A percentile compares a stretch with the other conserved stretches of the same genome.
Conservation (phyloP, 2,888 invertebrate genomes). For the Eristalis intricaria region DNA sequence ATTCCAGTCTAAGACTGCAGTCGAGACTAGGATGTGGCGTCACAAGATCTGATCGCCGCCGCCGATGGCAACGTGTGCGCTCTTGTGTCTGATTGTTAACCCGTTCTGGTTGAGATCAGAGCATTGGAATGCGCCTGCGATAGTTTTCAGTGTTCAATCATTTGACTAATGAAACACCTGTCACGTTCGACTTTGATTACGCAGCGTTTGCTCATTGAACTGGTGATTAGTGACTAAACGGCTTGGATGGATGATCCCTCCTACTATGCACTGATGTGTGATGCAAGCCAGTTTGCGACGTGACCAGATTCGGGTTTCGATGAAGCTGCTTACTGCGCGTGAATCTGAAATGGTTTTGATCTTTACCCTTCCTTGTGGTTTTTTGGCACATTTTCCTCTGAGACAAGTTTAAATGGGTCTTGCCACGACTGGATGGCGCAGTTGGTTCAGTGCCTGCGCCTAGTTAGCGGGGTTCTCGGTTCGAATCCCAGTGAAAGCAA, state of each 20-base stretch:
- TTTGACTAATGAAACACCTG: background rate
- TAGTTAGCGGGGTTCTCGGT: too few species aligned
- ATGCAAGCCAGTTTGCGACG: background rate
- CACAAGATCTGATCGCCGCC: background rate
- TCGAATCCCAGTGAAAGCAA: too few species aligned
- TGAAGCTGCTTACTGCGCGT: background rate
- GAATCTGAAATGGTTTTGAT: background rate
- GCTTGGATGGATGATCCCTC: background rate
- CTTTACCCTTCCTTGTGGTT: background rate
- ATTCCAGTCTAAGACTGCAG: background rate
- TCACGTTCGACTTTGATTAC: slow-evolving; percentile 7
- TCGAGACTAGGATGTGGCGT: background rate
- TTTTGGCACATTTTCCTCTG: background rate
- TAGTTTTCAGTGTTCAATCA: slow-evolving; percentile 1
- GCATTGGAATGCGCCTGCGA: background rate
- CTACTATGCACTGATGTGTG: background rate
- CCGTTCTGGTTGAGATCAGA: slow-evolving; percentile 9
- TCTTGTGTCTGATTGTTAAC: slow-evolving; percentile 6
- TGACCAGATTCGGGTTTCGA: background rate
- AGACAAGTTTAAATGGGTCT: background rate
- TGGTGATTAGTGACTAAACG: background rate
- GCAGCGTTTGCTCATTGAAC: background rate
- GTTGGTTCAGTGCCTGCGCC: too few species aligned
- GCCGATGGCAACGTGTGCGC: too few species aligned
- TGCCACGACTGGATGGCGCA: too few species aligned